Base-by-base conservation (phyloP, 92 coral and sea anemone species). In the Pocillopora grandis region DNA sequence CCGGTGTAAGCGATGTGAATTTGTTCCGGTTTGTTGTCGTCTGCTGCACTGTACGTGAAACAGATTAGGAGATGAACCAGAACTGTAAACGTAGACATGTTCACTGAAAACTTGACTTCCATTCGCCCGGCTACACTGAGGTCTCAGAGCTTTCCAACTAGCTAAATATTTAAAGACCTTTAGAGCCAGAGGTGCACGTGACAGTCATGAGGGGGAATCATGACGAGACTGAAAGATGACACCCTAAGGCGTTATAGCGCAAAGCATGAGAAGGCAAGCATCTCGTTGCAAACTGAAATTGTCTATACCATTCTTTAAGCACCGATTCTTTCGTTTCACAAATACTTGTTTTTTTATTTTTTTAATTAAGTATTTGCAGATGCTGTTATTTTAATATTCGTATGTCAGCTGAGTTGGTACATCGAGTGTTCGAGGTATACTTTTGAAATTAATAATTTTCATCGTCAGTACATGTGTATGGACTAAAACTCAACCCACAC, bases 1-100 rank as follows among this genome's bases (percentile, higher is more conserved):
- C 98, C 98, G 14, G 98, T 94, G 60, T 84, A 94, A 18, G 92
- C 90, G 31, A 94, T 80, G 16, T 94, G 98, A 66, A 94, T 92
- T 76, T 94, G 98, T 71, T 94, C 98, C 11, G 98, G 98, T 12
- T 87, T 77, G 71, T 84, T 84, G 9, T 66, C 66, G 35, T 76
- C 58, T 27, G 86, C 68, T 42, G 10, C 33, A 18, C 76, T 80
- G 27, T 75, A 7, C 63, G 80, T 62, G 56, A 75, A n/a, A 58
- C 37, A 58, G 63, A 81, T 10, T 6, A 59, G 27, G 70, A 81
- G 58, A 81, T 58, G 70, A 58, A 71, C 6, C 48, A 81, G 68
- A 36, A 62, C 18, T 58, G 18, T 36, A 81, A 61, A 12, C 49
- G 37, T 9, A 2, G 69, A 69, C 2, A 23, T 42, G n/a, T n/a